Evolutionary conservation across 2,888 invertebrate genomes (phyloP), one percentile per base, ranked within the genome.

Genomic region (Aphodius granarius): DNA sequence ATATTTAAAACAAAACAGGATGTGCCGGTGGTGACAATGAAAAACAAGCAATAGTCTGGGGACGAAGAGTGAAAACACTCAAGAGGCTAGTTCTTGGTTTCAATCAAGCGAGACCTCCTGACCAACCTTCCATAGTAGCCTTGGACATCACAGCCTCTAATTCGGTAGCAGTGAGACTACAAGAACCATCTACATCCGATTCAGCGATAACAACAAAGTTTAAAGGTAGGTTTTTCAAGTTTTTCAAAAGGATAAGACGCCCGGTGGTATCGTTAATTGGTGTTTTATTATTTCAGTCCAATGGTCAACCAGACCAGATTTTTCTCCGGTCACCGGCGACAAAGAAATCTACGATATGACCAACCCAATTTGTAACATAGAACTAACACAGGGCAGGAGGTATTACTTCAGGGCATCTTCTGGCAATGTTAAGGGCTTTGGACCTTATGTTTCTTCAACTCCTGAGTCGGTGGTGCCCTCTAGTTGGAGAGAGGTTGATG

Each of bases 401-500:
- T 98, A 97, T 88, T 96, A 94, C 88, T 95, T 98, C 86, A 91
- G 98, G 78, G 95, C 96, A 0, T 91, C 94, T n/a, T 95, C 96
- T 72, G 97, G 98, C 72, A 98, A 98, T 85, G 89, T 97, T 78
- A 96, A 95, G 85, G 98, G 97, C 0, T 98, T 93, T 90, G 96
- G 97, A 23, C 89, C 91, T 15, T 94, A 91, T 83, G 90, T 93
- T 63, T 89, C 91, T 13, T 94, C 97, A 0, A 92, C 92, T 63
- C 98, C 98, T 0, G 89, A 93, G 66, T 94, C 94, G 82, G 94
- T 97, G 6, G 93, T 96, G 66, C 97, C 98, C 15, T 97, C 97
- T 81, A 95, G 97, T 95, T 97, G 97, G 97, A 91, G 95, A 73
- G 97, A 97, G 84, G 91, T 95, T 23, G 94, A 95, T 74, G 89